Evolutionary conservation across 2,888 invertebrate genomes (phyloP).

Genomic region (Norana najaformis): DNA sequence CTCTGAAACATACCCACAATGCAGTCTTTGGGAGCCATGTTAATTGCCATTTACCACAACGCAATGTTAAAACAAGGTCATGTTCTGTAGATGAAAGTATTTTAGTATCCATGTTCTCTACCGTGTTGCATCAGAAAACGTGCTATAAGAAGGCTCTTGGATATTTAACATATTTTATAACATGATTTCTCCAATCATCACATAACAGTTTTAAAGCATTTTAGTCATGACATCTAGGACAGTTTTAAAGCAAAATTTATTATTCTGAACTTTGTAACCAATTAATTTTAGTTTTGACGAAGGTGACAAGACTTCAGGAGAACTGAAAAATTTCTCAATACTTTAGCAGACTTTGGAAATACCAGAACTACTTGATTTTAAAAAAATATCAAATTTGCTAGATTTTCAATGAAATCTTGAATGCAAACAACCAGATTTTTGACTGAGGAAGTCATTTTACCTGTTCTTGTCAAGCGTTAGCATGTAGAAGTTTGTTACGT

Average conservation of each 20-base stretch:
- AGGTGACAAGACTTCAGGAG: background rate
- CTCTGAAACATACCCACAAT: too few relatives aligned
- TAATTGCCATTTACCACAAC: too few relatives aligned
- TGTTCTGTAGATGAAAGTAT: too few relatives aligned
- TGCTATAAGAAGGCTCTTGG: too few relatives aligned
- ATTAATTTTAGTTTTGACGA: background rate
- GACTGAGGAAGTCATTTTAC: constrained; percentile 41
- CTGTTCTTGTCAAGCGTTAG: constrained; percentile 85
- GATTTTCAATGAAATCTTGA: background rate
- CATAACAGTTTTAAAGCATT: background rate
- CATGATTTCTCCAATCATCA: too few relatives aligned
- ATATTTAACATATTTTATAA: too few relatives aligned
- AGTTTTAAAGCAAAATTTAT: background rate
- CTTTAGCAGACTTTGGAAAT: background rate
- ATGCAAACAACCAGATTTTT: background rate
- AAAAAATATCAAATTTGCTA: background rate
- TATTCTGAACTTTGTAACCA: background rate
- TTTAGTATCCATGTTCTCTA: too few relatives aligned
- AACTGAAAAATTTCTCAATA: too few relatives aligned
- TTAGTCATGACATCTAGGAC: background rate
- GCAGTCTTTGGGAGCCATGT: too few relatives aligned
- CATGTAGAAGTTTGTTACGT: constrained; percentile 87
- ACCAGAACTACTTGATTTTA: background rate
- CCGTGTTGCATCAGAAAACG: too few relatives aligned
- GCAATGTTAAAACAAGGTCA: too few relatives aligned